A percentile compares a stretch with the other conserved stretches of the same genome.
Conservation (phyloP, 2,888 invertebrate species). For the Omphaloscelis lunosa region DNA sequence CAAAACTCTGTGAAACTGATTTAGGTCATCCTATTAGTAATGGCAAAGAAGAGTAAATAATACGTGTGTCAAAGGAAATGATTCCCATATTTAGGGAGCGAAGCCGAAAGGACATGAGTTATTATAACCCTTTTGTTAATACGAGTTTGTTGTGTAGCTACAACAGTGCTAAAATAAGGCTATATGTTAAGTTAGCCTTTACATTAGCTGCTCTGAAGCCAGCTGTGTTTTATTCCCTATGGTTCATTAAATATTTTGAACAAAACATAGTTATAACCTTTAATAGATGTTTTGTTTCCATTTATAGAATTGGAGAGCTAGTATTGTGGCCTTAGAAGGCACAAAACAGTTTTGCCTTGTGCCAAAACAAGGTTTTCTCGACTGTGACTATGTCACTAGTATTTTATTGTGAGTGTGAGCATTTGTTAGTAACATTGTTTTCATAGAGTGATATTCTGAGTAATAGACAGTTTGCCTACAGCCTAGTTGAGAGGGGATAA, state of each 20-base stretch:
- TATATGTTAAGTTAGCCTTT: constrained; percentile 2
- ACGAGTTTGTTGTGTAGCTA: background rate
- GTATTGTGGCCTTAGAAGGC: background rate
- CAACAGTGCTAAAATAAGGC: constrained; percentile 1
- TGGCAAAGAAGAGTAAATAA: background rate
- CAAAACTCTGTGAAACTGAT: background rate
- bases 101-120: background rate
- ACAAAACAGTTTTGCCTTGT: background rate
- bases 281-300: constrained; percentile 8
- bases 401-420: background rate
- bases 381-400: background rate
- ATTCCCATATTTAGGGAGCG: background rate
- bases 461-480: too few species aligned
- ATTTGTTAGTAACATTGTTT: background rate
- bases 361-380: background rate
- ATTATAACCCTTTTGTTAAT: background rate
- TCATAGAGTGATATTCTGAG: background rate
- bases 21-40: background rate
- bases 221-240: background rate
- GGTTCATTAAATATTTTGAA: constrained; percentile 11
- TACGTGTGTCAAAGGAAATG: background rate
- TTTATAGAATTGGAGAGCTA: background rate
- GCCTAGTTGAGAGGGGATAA: background rate
- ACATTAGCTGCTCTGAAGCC: constrained; percentile 1
- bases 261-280: background rate